Conservation (phyloP, 1,140 invertebrate genomes). For the Orius insidiosus region DNA sequence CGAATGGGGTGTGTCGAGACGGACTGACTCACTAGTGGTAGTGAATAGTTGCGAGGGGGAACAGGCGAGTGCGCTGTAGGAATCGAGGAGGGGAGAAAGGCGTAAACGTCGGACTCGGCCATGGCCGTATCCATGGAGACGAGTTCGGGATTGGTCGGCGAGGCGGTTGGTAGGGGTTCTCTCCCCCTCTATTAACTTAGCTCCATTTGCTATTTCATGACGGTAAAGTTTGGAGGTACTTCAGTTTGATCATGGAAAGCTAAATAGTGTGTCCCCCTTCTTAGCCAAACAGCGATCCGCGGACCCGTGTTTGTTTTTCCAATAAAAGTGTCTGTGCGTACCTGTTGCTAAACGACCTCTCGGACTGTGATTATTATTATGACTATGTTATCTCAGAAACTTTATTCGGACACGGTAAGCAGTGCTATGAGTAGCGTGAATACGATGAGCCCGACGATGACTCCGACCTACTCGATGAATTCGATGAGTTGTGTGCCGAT, state of each 20-base stretch:
- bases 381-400: slow-evolving; percentile 28
- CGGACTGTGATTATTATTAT: slow-evolving; percentile 12
- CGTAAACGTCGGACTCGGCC: too few relatives aligned
- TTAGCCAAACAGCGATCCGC: slow-evolving; percentile 16
- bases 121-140: too few relatives aligned
- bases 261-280: slow-evolving; percentile 22
- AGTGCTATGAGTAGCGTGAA: slow-evolving; percentile 36
- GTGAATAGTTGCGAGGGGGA: too few relatives aligned
- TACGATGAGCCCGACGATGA: slow-evolving; percentile 40
- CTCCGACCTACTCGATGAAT: slow-evolving; percentile 59
- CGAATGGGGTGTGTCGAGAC: too few relatives aligned
- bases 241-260: slow-evolving; percentile 23
- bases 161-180: too few relatives aligned
- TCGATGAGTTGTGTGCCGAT: slow-evolving; percentile 51
- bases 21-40: too few relatives aligned
- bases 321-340: slow-evolving; percentile 14
- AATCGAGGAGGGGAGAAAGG: too few relatives aligned
- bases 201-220: slow-evolving; percentile 18
- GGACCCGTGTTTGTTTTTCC: slow-evolving; percentile 20
- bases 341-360: slow-evolving; percentile 11
- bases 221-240: slow-evolving; percentile 22
- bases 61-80: too few relatives aligned
- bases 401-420: slow-evolving; percentile 30
- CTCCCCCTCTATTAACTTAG: slow-evolving; percentile 10
- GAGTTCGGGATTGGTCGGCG: too few relatives aligned